These are phyloP conservation scores for Periophthalmodon schlosseri DNA, from an alignment of 2,113 vertebrate genomes.

Conservation along the genomic window DNA sequence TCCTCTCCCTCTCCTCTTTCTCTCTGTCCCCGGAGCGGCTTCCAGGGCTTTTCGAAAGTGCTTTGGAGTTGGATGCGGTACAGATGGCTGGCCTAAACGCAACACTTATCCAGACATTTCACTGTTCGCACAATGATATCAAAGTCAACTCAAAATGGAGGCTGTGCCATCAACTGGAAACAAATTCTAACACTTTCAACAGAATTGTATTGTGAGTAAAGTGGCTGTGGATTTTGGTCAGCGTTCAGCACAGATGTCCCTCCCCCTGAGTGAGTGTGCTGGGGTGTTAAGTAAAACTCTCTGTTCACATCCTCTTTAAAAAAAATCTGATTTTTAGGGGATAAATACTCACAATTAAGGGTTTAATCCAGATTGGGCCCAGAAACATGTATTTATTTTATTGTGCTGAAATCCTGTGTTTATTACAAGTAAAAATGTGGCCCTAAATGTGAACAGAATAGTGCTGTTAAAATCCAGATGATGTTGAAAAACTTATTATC, in stretches of 20 bases:
- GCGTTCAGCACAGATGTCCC: slow-evolving; percentile 76
- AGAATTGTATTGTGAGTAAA: slow-evolving; percentile 77
- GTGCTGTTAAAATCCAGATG: background rate
- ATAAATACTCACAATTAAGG: slow-evolving; percentile 73
- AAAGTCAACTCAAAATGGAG: slow-evolving; percentile 77
- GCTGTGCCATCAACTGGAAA: slow-evolving; percentile 75
- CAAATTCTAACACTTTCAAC: slow-evolving; percentile 76
- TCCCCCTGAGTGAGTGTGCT: slow-evolving; percentile 47
- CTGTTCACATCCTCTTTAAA: slow-evolving; percentile 73
- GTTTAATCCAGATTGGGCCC: slow-evolving; percentile 74
- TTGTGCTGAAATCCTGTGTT: slow-evolving; percentile 51
- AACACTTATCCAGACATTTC: slow-evolving; percentile 77
- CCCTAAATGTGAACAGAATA: background rate
- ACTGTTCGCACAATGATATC: slow-evolving; percentile 74
- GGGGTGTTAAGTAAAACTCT: slow-evolving; percentile 68
- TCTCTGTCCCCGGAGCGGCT: slow-evolving; percentile 17
- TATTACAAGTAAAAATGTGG: background rate
- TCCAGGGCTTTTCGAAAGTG: slow-evolving; percentile 46
- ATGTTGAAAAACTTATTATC: background rate
- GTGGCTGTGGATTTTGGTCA: slow-evolving; percentile 66
- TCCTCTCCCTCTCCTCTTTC: slow-evolving; percentile 16
- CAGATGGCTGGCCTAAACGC: slow-evolving; percentile 74
- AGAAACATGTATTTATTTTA: slow-evolving; percentile 71
- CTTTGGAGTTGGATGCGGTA: slow-evolving; percentile 73
- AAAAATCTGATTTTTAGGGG: slow-evolving; percentile 68